Base-by-base conservation (phyloP, 1,140 invertebrate species). In the Vanessa atalanta region DNA sequence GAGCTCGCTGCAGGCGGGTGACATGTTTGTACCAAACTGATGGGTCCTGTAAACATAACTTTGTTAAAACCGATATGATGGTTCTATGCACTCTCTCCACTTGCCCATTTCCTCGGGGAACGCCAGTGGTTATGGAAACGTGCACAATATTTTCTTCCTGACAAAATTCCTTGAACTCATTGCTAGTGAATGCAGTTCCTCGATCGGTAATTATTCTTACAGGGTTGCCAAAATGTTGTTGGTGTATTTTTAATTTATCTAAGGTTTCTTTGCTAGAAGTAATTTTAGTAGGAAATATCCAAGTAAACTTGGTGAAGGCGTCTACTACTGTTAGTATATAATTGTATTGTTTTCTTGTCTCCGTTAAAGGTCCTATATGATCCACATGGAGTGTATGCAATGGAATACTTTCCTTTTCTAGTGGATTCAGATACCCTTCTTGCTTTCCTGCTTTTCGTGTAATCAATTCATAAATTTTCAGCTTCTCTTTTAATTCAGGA, bases 171-270 rank as follows among this genome's bases (percentile, higher is more conserved):
- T 81, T 11, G 69, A 90, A 89, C 0, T 79, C 76, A 12, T 78
- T 74, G 9, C 82, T 70, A 0, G 88, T 93, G 68, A 93, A 93
- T 0, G 91, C 89, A 8, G 89, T 79, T 5, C 82, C 84, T 64
- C 84, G 57, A 64, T 91, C 88, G 0, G 82, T 79, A 1, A 91
- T 81, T 11, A 92, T 84, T 50, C 85, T 76, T 13, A 55, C 20
- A 5, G 87, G 88, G 47, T 82, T 81, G 13, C 88, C 88, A 82
- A 90, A 92, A 43, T 75, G 71, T 60, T 80, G 72, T 47, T 82
- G 73, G 53, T 85, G 83, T 53, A 76, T 50, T 57, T 43, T 53
- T 14, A 89, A 31, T 66, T 81, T 81, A 13, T 75, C 50, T 26
- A 88, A 20, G 0, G 76, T 77, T 53, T 86, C 85, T 50, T 79